Conservation (phyloP, 2,888 invertebrate genomes). For the Plemyria rubiginata region DNA sequence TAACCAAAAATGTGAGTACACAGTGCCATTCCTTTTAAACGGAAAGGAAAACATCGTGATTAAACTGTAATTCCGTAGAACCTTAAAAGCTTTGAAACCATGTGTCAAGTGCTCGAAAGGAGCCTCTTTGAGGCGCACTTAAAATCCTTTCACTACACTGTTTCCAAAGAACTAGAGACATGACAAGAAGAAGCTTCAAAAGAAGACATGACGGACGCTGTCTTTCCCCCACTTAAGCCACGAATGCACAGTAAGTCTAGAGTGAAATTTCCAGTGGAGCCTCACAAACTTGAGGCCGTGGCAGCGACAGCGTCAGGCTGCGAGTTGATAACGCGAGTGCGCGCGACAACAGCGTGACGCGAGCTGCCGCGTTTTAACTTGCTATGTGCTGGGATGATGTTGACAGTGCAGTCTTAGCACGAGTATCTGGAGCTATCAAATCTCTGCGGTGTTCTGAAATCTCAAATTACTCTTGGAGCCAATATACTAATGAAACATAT, state of each 20-base stretch:
- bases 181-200: background rate
- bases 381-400: slow-evolving; percentile 48
- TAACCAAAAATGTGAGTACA: too few relatives aligned
- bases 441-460: background rate
- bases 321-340: slow-evolving; percentile 74
- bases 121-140: too few relatives aligned
- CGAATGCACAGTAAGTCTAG: slow-evolving; percentile 64
- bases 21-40: too few relatives aligned
- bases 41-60: too few relatives aligned
- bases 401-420: slow-evolving; percentile 41
- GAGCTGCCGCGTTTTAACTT: slow-evolving; percentile 54
- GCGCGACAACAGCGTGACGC: slow-evolving; percentile 41
- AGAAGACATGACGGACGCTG: background rate
- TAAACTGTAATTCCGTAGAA: too few relatives aligned
- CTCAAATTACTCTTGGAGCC: too few relatives aligned
- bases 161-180: too few relatives aligned
- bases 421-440: background rate
- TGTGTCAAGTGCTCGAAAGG: too few relatives aligned
- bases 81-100: too few relatives aligned
- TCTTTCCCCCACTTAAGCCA: slow-evolving; percentile 44
- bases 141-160: too few relatives aligned
- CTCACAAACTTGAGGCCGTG: slow-evolving; percentile 81
- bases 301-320: slow-evolving; percentile 79
- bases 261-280: slow-evolving; percentile 79
- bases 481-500: too few relatives aligned